These are phyloP conservation scores for Rana temporaria DNA, from an alignment of 2,113 vertebrate species.

Conservation along the genomic window DNA sequence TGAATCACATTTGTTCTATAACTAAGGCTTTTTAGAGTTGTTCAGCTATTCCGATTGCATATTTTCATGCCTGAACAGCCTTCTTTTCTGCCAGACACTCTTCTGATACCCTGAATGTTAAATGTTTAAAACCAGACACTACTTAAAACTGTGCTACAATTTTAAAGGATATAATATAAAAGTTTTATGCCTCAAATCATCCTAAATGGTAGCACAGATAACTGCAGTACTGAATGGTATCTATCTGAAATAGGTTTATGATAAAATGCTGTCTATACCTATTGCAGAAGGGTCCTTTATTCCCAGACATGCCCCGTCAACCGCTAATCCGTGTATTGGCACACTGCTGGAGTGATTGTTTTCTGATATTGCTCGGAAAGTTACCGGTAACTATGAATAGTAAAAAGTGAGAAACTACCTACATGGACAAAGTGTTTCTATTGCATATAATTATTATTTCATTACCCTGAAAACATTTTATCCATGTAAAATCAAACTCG, in stretches of 20 bases:
- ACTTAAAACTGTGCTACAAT: slow-evolving; percentile 37
- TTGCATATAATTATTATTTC: no score
- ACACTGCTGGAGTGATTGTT: no score
- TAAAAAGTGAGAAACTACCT: no score
- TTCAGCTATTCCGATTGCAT: slow-evolving; percentile 54
- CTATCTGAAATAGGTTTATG: slow-evolving; percentile 2
- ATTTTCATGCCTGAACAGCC: slow-evolving; percentile 46
- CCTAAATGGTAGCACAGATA: slow-evolving; percentile 1
- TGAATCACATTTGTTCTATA: slow-evolving; percentile 32
- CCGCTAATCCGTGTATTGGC: no score
- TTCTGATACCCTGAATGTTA: slow-evolving; percentile 56
- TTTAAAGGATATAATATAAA: slow-evolving; percentile 39
- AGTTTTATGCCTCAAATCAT: slow-evolving; percentile 21
- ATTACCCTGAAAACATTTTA: no score
- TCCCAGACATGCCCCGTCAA: no score
- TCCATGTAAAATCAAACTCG: no score
- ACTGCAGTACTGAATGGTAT: not conserved
- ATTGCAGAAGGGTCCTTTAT: no score
- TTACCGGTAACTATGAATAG: no score
- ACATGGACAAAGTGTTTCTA: no score
- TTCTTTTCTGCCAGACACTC: slow-evolving; percentile 50
- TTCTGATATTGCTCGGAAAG: no score
- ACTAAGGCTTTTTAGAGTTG: slow-evolving; percentile 11
- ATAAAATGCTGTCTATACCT: not conserved
- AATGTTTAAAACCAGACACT: slow-evolving; percentile 54